Evolutionary conservation across 2,797 vertebrate genomes (phyloP).

Genomic region (Gambelia wislizenii): DNA sequence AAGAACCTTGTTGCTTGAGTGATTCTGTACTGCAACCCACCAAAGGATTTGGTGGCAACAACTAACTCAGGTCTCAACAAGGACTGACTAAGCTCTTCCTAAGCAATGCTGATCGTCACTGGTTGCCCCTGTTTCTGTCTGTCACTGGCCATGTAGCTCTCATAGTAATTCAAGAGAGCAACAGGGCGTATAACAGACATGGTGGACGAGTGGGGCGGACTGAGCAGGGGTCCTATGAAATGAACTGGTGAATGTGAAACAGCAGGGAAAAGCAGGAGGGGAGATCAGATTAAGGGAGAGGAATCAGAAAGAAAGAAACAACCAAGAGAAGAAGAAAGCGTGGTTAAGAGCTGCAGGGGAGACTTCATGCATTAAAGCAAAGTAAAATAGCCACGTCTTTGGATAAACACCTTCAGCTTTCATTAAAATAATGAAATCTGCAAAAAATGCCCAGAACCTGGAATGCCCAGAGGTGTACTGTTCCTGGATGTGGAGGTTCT

Average conservation of each 20-base stretch:
- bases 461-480: not conserved
- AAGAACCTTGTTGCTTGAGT: not conserved
- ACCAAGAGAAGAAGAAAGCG: not conserved
- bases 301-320: not conserved
- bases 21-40: not conserved
- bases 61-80: not conserved
- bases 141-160: not conserved
- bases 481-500: not conserved
- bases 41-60: not conserved
- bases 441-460: not conserved
- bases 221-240: not conserved
- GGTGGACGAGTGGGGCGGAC: not conserved
- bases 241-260: not conserved
- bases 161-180: not conserved
- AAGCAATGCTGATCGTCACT: not conserved
- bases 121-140: not conserved
- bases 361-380: not conserved
- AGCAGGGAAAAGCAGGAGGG: not conserved
- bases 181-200: no score
- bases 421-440: fast-evolving
- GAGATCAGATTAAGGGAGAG: not conserved
- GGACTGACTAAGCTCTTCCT: not conserved
- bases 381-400: not conserved
- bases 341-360: not conserved
- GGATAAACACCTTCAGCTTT: not conserved